phyloP scores from a whole-genome alignment of 2,888 invertebrate species.

The Leptinotarsa juncta region DNA sequence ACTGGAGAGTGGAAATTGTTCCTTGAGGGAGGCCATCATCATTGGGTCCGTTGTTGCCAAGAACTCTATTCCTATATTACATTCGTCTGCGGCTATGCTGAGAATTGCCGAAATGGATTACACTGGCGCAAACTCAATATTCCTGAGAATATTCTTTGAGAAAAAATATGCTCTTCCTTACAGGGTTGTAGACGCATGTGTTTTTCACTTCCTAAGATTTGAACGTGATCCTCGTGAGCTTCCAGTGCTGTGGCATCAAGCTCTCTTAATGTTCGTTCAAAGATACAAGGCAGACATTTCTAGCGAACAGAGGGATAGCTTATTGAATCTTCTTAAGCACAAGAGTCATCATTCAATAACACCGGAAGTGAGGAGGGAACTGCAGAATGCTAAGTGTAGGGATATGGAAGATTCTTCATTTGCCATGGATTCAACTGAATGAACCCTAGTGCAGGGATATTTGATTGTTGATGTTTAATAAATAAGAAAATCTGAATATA shows the following conservation, averaged over 20 bases:
- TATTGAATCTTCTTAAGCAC: slow-evolving; percentile 81
- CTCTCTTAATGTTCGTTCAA: slow-evolving; percentile 92
- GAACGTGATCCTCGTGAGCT: slow-evolving; percentile 83
- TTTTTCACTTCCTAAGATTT: slow-evolving; percentile 93
- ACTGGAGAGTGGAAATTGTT: slow-evolving; percentile 91
- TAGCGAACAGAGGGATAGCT: slow-evolving; percentile 88
- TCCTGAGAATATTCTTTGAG: slow-evolving; percentile 92
- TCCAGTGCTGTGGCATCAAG: slow-evolving; percentile 98
- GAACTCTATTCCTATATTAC: slow-evolving; percentile 92
- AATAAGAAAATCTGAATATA: background rate
- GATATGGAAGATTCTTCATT: slow-evolving; percentile 64
- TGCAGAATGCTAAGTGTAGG: slow-evolving; percentile 84
- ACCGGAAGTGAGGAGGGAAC: slow-evolving; percentile 86
- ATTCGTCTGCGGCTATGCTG: slow-evolving; percentile 94
- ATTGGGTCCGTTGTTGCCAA: slow-evolving; percentile 91
- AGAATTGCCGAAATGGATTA: slow-evolving; percentile 99
- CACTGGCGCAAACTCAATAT: slow-evolving; percentile 94
- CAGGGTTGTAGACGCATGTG: slow-evolving; percentile 92
- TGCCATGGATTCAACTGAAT: slow-evolving; percentile 51
- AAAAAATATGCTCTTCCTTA: slow-evolving; percentile 98
- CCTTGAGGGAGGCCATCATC: slow-evolving; percentile 94
- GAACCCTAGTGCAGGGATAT: background rate
- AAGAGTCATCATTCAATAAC: slow-evolving; percentile 81
- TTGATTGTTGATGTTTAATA: background rate
- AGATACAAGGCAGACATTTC: slow-evolving; percentile 96